Evolutionary conservation across 2,797 vertebrate species (phyloP), one percentile per base, ranked within the genome.

Genomic region (Rhodeus uyekii): DNA sequence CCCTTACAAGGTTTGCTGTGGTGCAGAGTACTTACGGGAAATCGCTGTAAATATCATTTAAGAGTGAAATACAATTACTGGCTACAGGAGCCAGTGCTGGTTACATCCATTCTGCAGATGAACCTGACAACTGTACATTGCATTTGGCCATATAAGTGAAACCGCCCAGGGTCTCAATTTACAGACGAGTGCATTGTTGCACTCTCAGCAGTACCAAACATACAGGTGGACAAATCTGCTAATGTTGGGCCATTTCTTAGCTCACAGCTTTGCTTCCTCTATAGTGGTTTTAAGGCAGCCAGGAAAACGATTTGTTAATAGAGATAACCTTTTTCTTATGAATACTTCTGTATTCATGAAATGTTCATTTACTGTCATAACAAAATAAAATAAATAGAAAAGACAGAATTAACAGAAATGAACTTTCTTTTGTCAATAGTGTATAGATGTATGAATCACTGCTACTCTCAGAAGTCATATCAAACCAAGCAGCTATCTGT

Each of bases 21-120:
- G 76, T 84, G 65, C 38, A 0, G 42, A 82, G 73, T 67, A 84
- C 42, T 64, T 78, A 50, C 14, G 67, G 86, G 84, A 87, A 87
- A 91, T 91, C 89, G 84, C 89, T 92, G 92, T 94, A 92, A 93
- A 94, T 94, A 94, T 92, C 86, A 78, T 87, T 95, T 91, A 46
- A 92, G n/a, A 48, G 46, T 87, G 90, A 93, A 93, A 94, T 91
- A 91, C 93, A 93, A 94, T 93, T 93, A 93, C 91, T 86, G 91
- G 90, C 90, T 92, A 90, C 91, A 91, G 91, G 91, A 92, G 80
- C 80, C 87, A 83, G 90, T 77, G 84, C 91, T 89, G 90, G 90
- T 90, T 85, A 90, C 89, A 91, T 93, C 92, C 91, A 92, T 92
- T 88, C 91, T 91, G 87, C 86, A 90, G 86, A 91, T 90, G 91